Evolutionary conservation across 2,888 invertebrate genomes (phyloP).

Genomic region (Cantharis rustica): DNA sequence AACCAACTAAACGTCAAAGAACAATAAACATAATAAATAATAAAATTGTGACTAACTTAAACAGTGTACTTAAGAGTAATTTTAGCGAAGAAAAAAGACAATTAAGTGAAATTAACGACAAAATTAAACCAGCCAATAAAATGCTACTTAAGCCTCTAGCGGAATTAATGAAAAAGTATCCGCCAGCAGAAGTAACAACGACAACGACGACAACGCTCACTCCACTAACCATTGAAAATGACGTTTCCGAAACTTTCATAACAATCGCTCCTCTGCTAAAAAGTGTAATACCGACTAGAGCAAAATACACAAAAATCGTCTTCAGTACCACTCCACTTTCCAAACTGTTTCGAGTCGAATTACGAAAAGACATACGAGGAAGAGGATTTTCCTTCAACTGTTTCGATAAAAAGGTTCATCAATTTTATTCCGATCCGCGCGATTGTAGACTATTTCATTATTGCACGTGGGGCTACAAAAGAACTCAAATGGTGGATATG

Average conservation of each 20-base stretch:
- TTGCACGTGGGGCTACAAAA: constrained; percentile 63
- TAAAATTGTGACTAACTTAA: constrained; percentile 29
- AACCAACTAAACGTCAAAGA: constrained; percentile 21
- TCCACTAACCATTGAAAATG: constrained; percentile 22
- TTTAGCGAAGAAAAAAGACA: not conserved
- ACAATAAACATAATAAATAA: not conserved
- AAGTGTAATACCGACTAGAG: constrained; percentile 52
- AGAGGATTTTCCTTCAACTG: constrained; percentile 59
- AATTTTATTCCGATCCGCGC: constrained; percentile 62
- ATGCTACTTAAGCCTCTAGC: not conserved
- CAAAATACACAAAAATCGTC: constrained; percentile 41
- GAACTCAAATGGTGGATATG: constrained; percentile 62
- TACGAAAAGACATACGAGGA: constrained; percentile 36
- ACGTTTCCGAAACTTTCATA: constrained; percentile 43
- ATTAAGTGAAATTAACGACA: not conserved
- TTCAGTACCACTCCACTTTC: constrained; percentile 50
- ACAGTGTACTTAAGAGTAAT: not conserved
- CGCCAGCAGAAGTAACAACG: too few relatives aligned
- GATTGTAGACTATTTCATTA: constrained; percentile 66
- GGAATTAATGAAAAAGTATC: not conserved
- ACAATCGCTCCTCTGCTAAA: constrained; percentile 50
- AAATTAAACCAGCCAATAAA: not conserved
- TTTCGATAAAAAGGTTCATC: constrained; percentile 59
- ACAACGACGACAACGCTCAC: not conserved
- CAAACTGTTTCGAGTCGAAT: constrained; percentile 47